phyloP scores from a whole-genome alignment of 1,140 invertebrate species.

The Drosophila sulfurigaster region DNA sequence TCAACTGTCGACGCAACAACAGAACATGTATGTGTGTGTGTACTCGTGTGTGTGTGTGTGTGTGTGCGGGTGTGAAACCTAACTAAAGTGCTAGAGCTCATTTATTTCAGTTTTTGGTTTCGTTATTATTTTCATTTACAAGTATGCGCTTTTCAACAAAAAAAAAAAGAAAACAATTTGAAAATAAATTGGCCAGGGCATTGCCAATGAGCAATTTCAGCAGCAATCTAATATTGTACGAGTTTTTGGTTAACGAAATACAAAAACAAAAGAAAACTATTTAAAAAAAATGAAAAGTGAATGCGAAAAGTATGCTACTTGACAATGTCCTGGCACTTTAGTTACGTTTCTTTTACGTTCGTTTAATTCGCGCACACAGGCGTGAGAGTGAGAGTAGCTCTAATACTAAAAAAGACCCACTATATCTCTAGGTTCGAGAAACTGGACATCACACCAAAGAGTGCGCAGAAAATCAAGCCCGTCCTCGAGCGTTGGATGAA shows the following conservation, averaged over 20 bases:
- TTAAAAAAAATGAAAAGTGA: slow-evolving; percentile 62
- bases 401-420: slow-evolving; percentile 18
- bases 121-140: slow-evolving; percentile 37
- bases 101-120: slow-evolving; percentile 70
- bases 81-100: slow-evolving; percentile 77
- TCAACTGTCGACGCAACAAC: slow-evolving; percentile 94
- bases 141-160: slow-evolving; percentile 69
- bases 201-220: slow-evolving; percentile 78
- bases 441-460: slow-evolving; percentile 99
- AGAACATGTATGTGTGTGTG: slow-evolving; percentile 92
- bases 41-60: slow-evolving; percentile 36
- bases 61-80: slow-evolving; percentile 57
- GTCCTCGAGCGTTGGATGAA: slow-evolving; percentile 99
- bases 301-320: slow-evolving; percentile 83
- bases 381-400: slow-evolving; percentile 23
- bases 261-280: slow-evolving; percentile 24
- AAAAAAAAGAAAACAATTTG: neutral
- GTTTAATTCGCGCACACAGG: slow-evolving; percentile 29
- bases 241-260: slow-evolving; percentile 28
- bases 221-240: slow-evolving; percentile 35
- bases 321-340: slow-evolving; percentile 89
- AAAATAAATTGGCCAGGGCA: slow-evolving; percentile 82
- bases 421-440: slow-evolving; percentile 95
- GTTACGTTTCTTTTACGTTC: slow-evolving; percentile 77
- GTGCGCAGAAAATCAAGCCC: slow-evolving; percentile 99